These are phyloP conservation scores for Brachirus orientalis DNA, from an alignment of 2,113 vertebrate species.

Conservation along the genomic window DNA sequence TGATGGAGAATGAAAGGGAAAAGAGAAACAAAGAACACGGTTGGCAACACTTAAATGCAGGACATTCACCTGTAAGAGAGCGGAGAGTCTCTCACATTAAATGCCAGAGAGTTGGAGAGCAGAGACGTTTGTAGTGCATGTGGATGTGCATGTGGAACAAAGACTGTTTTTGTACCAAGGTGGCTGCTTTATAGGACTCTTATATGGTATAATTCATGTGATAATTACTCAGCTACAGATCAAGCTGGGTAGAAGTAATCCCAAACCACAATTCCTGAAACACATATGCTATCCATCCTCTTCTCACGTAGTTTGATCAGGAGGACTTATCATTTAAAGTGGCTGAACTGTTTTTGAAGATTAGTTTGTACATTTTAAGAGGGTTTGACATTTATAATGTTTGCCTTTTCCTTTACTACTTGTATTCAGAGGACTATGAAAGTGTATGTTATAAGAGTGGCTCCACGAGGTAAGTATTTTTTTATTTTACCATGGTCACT, in stretches of 20 bases:
- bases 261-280: constrained; percentile 57
- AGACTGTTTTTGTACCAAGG: constrained; percentile 41
- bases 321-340: constrained; percentile 34
- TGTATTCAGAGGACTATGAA: neutral
- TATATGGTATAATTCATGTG: constrained; percentile 67
- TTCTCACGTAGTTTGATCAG: constrained; percentile 44
- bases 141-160: constrained; percentile 50
- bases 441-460: neutral
- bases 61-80: constrained; percentile 49
- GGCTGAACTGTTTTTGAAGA: constrained; percentile 42
- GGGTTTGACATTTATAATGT: neutral
- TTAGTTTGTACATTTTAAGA: constrained; percentile 21
- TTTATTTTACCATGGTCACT: too few relatives aligned
- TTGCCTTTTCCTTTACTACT: neutral
- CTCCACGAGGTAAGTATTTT: too few relatives aligned
- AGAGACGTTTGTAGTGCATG: constrained; percentile 56
- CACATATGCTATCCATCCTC: constrained; percentile 34
- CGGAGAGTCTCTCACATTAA: constrained; percentile 33
- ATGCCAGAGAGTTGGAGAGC: constrained; percentile 12
- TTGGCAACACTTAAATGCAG: constrained; percentile 19
- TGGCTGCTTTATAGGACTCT: constrained; percentile 56
- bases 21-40: constrained; percentile 56
- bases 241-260: too few relatives aligned
- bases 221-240: constrained; percentile 65
- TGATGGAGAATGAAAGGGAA: constrained; percentile 48